Evolutionary conservation across 2,888 invertebrate species (phyloP).

Genomic region (Temnothorax rugatulus): DNA sequence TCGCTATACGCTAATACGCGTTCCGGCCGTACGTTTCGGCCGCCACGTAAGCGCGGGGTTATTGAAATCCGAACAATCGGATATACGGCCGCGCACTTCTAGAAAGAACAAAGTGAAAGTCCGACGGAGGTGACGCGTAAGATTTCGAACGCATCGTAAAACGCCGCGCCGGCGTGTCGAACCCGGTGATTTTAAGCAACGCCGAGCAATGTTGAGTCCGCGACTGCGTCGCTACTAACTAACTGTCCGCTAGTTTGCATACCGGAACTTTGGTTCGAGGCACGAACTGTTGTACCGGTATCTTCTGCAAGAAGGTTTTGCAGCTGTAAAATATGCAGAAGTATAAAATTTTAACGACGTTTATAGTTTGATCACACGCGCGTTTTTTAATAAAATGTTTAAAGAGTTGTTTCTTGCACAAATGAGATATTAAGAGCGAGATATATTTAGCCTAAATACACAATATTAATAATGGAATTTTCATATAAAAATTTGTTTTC

Average conservation of each 20-base stretch:
- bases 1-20: background rate
- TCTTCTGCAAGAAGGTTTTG: background rate
- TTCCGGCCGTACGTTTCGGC: conserved; percentile 18
- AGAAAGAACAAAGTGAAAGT: conserved; percentile 72
- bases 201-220: conserved; percentile 23
- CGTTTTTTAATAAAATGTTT: background rate
- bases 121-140: conserved; percentile 64
- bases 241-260: conserved; percentile 3
- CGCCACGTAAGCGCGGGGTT: conserved; percentile 49
- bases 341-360: background rate
- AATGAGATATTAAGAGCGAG: background rate
- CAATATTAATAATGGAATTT: background rate
- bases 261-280: conserved; percentile 36
- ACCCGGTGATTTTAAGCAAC: conserved; percentile 54
- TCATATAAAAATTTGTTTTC: background rate
- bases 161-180: conserved; percentile 12
- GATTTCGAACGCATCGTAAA: conserved; percentile 67
- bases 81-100: conserved; percentile 59
- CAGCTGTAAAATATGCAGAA: background rate
- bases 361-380: background rate
- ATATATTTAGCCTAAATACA: background rate
- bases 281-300: conserved; percentile 6
- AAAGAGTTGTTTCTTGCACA: background rate
- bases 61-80: conserved; percentile 68
- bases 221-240: conserved; percentile 5